Evolutionary conservation across 2,888 invertebrate genomes (phyloP), one percentile per base, ranked within the genome.

Genomic region (Crocallis elinguaria): DNA sequence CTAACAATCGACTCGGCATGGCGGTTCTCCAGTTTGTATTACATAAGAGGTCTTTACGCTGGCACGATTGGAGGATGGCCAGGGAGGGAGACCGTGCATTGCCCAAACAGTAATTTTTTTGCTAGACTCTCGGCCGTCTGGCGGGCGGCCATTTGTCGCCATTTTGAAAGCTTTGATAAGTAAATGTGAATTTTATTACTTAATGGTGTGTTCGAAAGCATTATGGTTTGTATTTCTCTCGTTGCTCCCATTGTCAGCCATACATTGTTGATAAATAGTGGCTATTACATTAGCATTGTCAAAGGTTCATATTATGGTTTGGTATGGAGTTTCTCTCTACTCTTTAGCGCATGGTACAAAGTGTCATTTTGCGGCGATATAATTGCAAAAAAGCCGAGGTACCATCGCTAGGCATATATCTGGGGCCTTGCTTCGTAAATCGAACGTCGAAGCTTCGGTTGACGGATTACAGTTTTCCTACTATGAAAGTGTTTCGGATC

Each of bases 1-100:
- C 56, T 45, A 64, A 64, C 63, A 66, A 67, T 66, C 45, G 52
- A 21, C 19, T 72, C 73, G 74, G 70, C 72, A 68, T 68, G 45
- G 37, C n/a, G 21, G 19, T 65, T 66, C 51, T 70, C 66, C 67
- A 65, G 69, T 37, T 37, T 35, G 23, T 39, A 53, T 71, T 73
- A 70, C 64, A 57, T 72, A 73, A 75, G 62, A 57, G 66, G 65
- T 67, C 64, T 62, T 64, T 56, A 64, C 62, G 58, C 64, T 77
- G 79, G 76, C 78, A 79, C 75, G 76, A 66, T 86, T 87, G 86
- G 86, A 82, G 69, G 38, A 19, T 35, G 57, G 81, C 86, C 86
- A 86, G 79, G 45, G 59, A 57, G 64, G 48, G 37, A 48, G 53
- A 65, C 56, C 67, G 72, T 76, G 71, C 74, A 78, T 70, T 79